These are phyloP conservation scores for Chaetops frenatus DNA, from an alignment of 2,113 vertebrate genomes.

Conservation along the genomic window DNA sequence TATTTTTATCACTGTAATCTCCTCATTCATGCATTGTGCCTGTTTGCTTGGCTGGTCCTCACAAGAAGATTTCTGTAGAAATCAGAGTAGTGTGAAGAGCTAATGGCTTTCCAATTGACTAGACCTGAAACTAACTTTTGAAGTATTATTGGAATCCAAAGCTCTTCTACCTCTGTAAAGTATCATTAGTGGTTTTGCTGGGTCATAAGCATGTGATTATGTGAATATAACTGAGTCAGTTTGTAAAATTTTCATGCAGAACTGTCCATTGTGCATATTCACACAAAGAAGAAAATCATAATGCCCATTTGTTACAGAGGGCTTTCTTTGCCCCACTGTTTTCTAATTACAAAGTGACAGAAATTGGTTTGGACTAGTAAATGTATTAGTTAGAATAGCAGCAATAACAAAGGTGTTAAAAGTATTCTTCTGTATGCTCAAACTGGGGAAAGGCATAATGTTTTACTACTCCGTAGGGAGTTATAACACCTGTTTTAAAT, in stretches of 20 bases:
- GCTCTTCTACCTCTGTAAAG: not conserved
- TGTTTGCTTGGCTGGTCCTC: not conserved
- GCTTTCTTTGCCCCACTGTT: not conserved
- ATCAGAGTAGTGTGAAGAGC: not conserved
- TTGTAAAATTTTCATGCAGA: not conserved
- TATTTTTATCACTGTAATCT: not conserved
- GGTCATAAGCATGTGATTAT: not conserved
- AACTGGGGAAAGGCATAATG: not conserved
- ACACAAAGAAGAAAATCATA: not conserved
- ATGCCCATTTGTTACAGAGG: not conserved
- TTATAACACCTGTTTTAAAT: slow-evolving; percentile 33
- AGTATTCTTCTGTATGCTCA: not conserved
- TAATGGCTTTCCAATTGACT: not conserved
- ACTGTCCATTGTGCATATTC: not conserved
- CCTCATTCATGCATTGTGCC: not conserved
- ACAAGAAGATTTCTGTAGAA: not conserved
- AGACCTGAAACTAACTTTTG: not conserved
- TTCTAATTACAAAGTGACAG: not conserved
- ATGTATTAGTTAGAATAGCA: not conserved
- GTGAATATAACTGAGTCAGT: not conserved
- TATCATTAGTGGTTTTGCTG: not conserved
- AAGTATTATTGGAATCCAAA: not conserved
- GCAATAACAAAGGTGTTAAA: slow-evolving; percentile 9
- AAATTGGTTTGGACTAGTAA: not conserved
- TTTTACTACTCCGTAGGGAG: not conserved